Conservation (phyloP, 2,797 vertebrate species). For the Salarias fasciatus region DNA sequence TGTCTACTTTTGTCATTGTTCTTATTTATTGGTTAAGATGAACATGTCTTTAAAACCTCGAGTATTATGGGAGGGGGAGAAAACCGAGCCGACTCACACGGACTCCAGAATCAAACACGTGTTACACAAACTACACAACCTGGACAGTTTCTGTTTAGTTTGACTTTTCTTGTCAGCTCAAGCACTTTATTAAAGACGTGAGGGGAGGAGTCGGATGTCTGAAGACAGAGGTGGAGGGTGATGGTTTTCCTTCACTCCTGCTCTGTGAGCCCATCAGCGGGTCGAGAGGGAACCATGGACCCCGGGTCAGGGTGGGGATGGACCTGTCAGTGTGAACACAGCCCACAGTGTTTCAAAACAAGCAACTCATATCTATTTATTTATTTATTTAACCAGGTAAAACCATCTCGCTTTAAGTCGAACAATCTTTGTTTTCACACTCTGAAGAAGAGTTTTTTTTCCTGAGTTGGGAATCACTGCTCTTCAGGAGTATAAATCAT, state of each 20-base stretch:
- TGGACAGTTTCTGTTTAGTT: constrained; percentile 48
- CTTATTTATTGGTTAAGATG: constrained; percentile 81
- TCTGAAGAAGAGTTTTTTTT: no score
- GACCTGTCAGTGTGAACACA: no score
- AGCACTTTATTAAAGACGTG: constrained; percentile 81
- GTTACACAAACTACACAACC: constrained; percentile 43
- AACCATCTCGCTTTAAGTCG: no score
- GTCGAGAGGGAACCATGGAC: no score
- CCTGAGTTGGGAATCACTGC: no score
- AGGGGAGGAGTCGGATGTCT: constrained; percentile 9
- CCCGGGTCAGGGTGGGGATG: no score
- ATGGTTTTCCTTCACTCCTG: constrained; percentile 18
- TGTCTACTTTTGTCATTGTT: constrained; percentile 55
- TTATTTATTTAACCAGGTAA: no score
- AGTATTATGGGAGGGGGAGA: constrained; percentile 53
- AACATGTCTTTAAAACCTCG: constrained; percentile 56
- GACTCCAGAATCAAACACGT: constrained; percentile 32
- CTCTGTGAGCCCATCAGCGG: neutral
- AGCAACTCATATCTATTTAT: no score
- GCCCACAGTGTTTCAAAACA: no score
- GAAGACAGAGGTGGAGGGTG: constrained; percentile 16
- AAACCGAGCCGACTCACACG: constrained; percentile 6
- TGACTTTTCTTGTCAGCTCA: constrained; percentile 61
- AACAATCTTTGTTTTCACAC: no score
- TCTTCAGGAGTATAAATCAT: no score